phyloP scores from a whole-genome alignment of 1,140 invertebrate species.

The Drosophila rhopaloa region DNA sequence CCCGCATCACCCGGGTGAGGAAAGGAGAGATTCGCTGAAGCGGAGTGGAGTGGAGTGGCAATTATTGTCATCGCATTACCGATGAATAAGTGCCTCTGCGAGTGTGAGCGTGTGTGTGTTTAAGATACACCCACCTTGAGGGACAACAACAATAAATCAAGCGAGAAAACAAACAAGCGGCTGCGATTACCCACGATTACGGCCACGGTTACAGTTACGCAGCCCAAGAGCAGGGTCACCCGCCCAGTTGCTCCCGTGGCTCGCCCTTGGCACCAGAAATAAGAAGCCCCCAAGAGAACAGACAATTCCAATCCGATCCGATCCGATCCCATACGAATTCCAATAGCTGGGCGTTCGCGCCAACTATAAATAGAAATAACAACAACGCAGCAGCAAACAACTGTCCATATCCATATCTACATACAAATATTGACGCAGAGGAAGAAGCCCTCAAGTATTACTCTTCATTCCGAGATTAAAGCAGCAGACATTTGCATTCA shows the following conservation, averaged over 20 bases:
- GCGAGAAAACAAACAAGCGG: constrained; percentile 42
- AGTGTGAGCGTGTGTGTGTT: constrained; percentile 20
- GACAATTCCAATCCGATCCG: not conserved
- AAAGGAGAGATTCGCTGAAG: not conserved
- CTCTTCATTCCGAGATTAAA: constrained; percentile 31
- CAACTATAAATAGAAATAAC: constrained; percentile 68
- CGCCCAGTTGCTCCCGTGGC: constrained; percentile 1
- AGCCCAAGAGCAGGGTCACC: constrained; percentile 36
- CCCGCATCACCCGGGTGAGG: not conserved
- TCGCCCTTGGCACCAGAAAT: constrained; percentile 10
- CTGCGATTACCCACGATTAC: constrained; percentile 10
- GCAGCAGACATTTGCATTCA: not conserved
- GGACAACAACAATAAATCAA: constrained; percentile 10
- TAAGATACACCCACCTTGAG: constrained; percentile 46
- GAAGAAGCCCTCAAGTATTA: constrained; percentile 35
- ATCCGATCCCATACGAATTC: not conserved
- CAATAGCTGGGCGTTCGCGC: constrained; percentile 23
- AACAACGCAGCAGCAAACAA: constrained; percentile 5
- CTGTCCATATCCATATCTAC: constrained; percentile 23
- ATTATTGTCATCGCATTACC: constrained; percentile 25
- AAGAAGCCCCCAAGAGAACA: not conserved
- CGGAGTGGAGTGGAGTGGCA: not conserved
- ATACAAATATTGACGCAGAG: constrained; percentile 12
- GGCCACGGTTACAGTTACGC: constrained; percentile 7
- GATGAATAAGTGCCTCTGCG: constrained; percentile 35